A percentile compares a stretch with the other conserved stretches of the same genome.
phyloP scores from a whole-genome alignment of 2,888 invertebrate species.

The Chirona hameri region DNA sequence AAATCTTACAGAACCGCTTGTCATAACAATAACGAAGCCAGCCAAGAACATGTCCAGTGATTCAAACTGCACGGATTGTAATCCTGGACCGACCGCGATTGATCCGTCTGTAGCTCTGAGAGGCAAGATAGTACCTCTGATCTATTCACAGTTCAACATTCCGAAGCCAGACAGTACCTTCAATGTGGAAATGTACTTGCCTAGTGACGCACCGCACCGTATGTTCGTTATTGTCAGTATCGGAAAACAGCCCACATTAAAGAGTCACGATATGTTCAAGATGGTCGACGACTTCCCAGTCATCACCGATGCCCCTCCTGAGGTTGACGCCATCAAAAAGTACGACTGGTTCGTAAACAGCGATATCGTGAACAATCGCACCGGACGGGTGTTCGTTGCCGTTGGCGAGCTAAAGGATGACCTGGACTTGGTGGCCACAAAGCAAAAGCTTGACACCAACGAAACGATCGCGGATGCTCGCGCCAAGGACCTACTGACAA shows the following conservation, averaged over 20 bases:
- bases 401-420: constrained; percentile 42
- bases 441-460: constrained; percentile 39
- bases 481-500: constrained; percentile 40
- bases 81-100: background rate
- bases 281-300: constrained; percentile 27
- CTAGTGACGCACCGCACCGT: background rate
- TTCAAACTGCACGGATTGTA: background rate
- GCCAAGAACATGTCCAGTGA: background rate
- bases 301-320: background rate
- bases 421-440: constrained; percentile 42
- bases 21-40: constrained; percentile 9
- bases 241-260: constrained; percentile 34
- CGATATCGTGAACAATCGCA: constrained; percentile 40
- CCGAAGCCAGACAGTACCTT: constrained; percentile 24
- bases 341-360: constrained; percentile 43
- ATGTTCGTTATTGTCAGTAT: constrained; percentile 33
- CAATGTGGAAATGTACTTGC: constrained; percentile 27
- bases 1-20: constrained; percentile 28
- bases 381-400: constrained; percentile 46
- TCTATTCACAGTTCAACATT: constrained; percentile 30
- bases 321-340: background rate
- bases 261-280: constrained; percentile 26
- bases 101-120: constrained; percentile 26
- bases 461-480: background rate
- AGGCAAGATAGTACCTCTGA: constrained; percentile 14